A percentile compares a stretch with the other conserved stretches of the same genome.
Conservation (phyloP, 1,140 invertebrate genomes). For the Saccostrea glomerata region DNA sequence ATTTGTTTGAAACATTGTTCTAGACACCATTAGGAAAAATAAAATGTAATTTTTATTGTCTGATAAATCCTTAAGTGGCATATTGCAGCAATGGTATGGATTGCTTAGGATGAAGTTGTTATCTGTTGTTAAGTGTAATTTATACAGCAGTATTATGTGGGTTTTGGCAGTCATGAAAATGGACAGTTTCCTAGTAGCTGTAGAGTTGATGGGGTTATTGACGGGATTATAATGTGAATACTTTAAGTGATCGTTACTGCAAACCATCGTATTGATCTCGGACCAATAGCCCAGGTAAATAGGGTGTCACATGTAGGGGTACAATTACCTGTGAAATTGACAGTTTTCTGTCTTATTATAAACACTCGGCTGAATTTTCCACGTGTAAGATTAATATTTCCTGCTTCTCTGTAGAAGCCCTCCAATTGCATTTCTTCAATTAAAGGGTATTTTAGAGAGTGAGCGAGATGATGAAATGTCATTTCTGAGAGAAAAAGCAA, state of each 20-base stretch:
- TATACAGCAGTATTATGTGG: conserved; percentile 2
- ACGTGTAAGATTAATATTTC: not conserved
- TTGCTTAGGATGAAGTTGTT: conserved; percentile 10
- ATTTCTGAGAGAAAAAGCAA: not conserved
- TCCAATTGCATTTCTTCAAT: not conserved
- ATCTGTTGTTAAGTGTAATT: conserved; percentile 7
- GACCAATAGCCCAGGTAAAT: not conserved
- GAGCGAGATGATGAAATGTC: conserved; percentile 3
- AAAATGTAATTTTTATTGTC: not conserved
- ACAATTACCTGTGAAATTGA: conserved; percentile 28
- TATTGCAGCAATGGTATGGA: not conserved
- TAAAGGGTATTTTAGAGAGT: not conserved
- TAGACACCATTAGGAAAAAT: not conserved
- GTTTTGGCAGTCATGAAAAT: conserved; percentile 12
- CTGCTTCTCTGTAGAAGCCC: not conserved
- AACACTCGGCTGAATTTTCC: not conserved
- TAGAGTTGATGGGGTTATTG: conserved; percentile 12
- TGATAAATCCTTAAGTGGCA: not conserved
- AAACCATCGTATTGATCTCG: not conserved
- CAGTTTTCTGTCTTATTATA: conserved; percentile 3
- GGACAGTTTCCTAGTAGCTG: conserved; percentile 8
- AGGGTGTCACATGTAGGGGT: not conserved
- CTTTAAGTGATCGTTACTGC: not conserved
- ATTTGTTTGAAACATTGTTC: not conserved
- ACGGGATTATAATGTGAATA: conserved; percentile 19